Evolutionary conservation across 2,888 invertebrate genomes (phyloP).

Genomic region (Lochmaea capreae): DNA sequence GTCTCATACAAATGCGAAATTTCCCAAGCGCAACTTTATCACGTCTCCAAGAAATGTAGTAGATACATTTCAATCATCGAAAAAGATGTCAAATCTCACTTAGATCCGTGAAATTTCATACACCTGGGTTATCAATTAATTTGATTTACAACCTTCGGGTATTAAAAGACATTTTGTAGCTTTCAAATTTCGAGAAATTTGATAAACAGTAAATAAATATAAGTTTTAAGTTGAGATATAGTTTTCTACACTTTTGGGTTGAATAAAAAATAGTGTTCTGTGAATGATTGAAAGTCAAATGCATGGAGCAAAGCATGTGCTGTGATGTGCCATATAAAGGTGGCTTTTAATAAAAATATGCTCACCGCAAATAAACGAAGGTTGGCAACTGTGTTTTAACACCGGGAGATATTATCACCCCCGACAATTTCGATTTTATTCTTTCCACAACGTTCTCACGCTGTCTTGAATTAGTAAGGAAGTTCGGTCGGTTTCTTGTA

Average conservation of each 20-base stretch:
- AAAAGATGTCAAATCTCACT: background rate
- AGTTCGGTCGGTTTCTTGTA: conserved; percentile 19
- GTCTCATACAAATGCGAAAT: too few species aligned
- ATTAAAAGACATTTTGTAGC: too few species aligned
- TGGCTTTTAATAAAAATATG: conserved; percentile 32
- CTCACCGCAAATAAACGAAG: conserved; percentile 33
- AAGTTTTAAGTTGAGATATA: too few species aligned
- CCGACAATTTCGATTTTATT: conserved; percentile 41
- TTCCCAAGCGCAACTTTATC: background rate
- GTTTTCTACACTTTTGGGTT: too few species aligned
- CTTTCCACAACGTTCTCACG: conserved; percentile 35
- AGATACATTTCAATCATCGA: too few species aligned
- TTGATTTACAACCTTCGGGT: too few species aligned
- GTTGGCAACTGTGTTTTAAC: conserved; percentile 38
- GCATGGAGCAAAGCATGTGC: conserved; percentile 9
- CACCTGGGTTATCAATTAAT: background rate
- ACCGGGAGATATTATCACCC: conserved; percentile 37
- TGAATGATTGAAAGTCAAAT: background rate
- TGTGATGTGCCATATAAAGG: conserved; percentile 7
- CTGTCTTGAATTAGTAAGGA: conserved; percentile 36
- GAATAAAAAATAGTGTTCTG: background rate
- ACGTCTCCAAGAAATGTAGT: background rate
- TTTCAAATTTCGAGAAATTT: too few species aligned
- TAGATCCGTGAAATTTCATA: background rate
- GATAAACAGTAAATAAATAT: too few species aligned